Base-by-base conservation (phyloP, 1,140 invertebrate genomes). In the Samia ricini region DNA sequence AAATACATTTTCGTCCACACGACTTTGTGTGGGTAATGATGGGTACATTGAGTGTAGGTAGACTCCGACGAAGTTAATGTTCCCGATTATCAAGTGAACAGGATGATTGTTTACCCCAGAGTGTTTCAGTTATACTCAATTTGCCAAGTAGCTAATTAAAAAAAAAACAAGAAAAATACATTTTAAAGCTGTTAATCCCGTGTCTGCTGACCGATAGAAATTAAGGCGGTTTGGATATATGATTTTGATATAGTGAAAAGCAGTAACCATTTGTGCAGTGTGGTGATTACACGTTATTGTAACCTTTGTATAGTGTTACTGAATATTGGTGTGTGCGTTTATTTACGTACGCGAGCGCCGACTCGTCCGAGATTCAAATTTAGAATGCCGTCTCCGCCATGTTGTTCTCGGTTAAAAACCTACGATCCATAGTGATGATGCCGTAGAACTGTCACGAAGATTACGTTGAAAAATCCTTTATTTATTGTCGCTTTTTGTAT, bases 361-460 rank as follows among this genome's bases (percentile, higher is more conserved):
- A 86, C 86, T 89, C 86, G 88, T 87, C 86, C 88, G 86, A 88
- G 88, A 85, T 90, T 90, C 85, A 85, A 89, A 89, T 81, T 88
- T 90, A 90, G 85, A 90, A 90, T 84, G 73, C 79, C 82, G 83
- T 85, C 85, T 83, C 84, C 88, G 85, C 85, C 88, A 90, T 90
- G 88, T 90, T 88, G 85, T 80, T 88, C 79, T 87, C 76, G 71
- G 83, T 85, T 85, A 86, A 88, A 89, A 88, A 90, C 83, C 85
- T 88, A 89, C 84, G 78, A 85, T 84, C 79, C 78, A 80, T 82
- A 72, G 76, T 69, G 73, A 76, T 71, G 72, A 79, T 85, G 67
- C 64, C 68, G 74, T 76, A 74, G 75, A 77, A 82, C 74, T 83
- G 78, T 79, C 78, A 79, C 72, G 69, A 74, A 75, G 56, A 77